Evolutionary conservation across 1,140 invertebrate species (phyloP).

Genomic region (Hyposmocoma kahamanoa): DNA sequence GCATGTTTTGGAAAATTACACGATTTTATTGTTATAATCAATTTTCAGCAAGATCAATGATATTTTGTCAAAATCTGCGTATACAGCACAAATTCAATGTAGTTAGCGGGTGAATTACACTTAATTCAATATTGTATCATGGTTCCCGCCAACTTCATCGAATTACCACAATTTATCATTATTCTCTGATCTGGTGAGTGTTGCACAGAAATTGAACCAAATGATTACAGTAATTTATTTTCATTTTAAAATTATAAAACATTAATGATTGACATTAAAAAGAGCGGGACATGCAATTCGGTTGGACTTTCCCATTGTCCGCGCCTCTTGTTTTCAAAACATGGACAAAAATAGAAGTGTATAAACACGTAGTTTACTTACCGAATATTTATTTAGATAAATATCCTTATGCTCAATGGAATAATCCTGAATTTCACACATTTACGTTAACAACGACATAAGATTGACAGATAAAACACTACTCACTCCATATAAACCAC

Average conservation of each 20-base stretch:
- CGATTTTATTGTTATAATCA: background rate
- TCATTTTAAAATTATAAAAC: slow-evolving; percentile 15
- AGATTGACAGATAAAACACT: slow-evolving; percentile 73
- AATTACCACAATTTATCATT: too few species aligned
- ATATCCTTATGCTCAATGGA: slow-evolving; percentile 71
- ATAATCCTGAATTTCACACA: slow-evolving; percentile 74
- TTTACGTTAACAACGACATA: slow-evolving; percentile 71
- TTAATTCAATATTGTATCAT: too few species aligned
- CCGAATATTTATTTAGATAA: slow-evolving; percentile 73
- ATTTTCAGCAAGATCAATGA: background rate
- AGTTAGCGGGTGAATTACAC: too few species aligned
- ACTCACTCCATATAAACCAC: slow-evolving; percentile 71
- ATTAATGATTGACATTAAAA: slow-evolving; percentile 61
- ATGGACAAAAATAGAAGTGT: slow-evolving; percentile 17
- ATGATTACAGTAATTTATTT: too few species aligned
- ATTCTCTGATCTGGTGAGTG: too few species aligned
- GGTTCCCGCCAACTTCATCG: too few species aligned
- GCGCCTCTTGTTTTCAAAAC: slow-evolving; percentile 33
- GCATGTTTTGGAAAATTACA: background rate
- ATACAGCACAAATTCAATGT: background rate
- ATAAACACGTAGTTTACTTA: slow-evolving; percentile 42
- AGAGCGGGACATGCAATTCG: slow-evolving; percentile 63
- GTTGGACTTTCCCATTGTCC: slow-evolving; percentile 61
- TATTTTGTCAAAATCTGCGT: background rate
- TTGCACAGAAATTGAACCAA: too few species aligned